phyloP scores from a whole-genome alignment of 2,888 invertebrate genomes.

The Ochropacha duplaris region DNA sequence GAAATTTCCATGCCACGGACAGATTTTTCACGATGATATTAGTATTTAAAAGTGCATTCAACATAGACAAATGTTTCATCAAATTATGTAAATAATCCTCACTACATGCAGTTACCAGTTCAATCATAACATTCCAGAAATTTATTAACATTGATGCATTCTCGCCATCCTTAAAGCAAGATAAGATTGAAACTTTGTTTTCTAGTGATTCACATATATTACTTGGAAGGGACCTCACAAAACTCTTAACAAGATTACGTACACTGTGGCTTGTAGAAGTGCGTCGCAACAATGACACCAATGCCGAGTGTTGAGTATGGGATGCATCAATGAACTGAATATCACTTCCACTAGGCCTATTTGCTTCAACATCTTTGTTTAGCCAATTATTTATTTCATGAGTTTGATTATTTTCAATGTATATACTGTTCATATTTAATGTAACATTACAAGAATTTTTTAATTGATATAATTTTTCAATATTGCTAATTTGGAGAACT shows the following conservation, averaged over 20 bases:
- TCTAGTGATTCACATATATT: conserved; percentile 7
- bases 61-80: conserved; percentile 49
- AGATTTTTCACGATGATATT: conserved; percentile 65
- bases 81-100: conserved; percentile 67
- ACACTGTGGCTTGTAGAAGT: conserved; percentile 59
- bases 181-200: conserved; percentile 37
- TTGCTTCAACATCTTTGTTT: conserved; percentile 30
- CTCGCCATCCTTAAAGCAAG: conserved; percentile 56
- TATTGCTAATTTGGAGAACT: conserved; percentile 47
- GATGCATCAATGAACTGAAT: conserved; percentile 48
- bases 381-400: conserved; percentile 44
- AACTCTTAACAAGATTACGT: conserved; percentile 58
- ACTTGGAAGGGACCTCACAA: conserved; percentile 38
- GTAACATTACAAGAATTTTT: conserved; percentile 64
- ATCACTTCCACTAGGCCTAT: conserved; percentile 44
- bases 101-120: conserved; percentile 54
- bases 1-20: conserved; percentile 72
- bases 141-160: conserved; percentile 57
- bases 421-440: conserved; percentile 56
- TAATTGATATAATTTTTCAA: conserved; percentile 68
- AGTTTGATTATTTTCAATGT: conserved; percentile 49
- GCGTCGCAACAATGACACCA: conserved; percentile 53
- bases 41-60: conserved; percentile 62
- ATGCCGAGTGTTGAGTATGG: conserved; percentile 41
- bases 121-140: conserved; percentile 55